phyloP scores from a whole-genome alignment of 2,113 vertebrate species.

The Trachemys scripta region DNA sequence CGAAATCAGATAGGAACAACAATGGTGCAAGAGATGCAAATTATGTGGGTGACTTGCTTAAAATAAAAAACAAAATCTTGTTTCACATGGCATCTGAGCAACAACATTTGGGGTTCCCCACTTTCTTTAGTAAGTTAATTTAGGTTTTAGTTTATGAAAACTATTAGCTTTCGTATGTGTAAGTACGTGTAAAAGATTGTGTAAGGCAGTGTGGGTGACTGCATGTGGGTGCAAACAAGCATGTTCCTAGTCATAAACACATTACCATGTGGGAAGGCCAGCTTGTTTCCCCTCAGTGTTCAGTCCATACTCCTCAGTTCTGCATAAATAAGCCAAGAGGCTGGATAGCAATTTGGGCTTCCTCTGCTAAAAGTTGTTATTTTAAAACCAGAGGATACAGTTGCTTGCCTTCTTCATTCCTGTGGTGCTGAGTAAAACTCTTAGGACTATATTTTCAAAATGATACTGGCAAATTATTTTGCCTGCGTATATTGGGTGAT shows the following conservation, averaged over 20 bases:
- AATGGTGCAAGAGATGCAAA: conserved; percentile 16
- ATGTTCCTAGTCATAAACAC: conserved; percentile 42
- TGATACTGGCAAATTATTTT: not conserved
- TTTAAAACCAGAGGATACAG: not conserved
- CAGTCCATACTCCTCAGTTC: conserved; percentile 36
- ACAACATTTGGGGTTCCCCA: conserved; percentile 48
- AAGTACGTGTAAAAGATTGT: conserved; percentile 37
- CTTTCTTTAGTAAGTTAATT: conserved; percentile 70
- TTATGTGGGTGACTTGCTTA: not conserved
- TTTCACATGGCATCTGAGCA: conserved; percentile 48
- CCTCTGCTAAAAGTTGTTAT: not conserved
- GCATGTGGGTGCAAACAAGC: conserved; percentile 18
- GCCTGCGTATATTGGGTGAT: not conserved
- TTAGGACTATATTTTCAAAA: not conserved
- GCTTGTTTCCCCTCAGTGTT: conserved; percentile 11
- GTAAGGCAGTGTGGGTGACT: conserved; percentile 22
- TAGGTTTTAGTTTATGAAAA: conserved; percentile 60
- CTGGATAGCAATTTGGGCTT: not conserved
- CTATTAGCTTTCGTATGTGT: conserved; percentile 8
- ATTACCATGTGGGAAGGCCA: conserved; percentile 34
- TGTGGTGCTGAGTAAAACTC: not conserved
- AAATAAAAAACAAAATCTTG: not conserved
- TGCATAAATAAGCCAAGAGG: conserved; percentile 22
- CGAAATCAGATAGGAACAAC: conserved; percentile 29
- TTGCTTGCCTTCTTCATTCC: not conserved